Conservation (phyloP, 1,140 invertebrate genomes). For the Aricia agestis region DNA sequence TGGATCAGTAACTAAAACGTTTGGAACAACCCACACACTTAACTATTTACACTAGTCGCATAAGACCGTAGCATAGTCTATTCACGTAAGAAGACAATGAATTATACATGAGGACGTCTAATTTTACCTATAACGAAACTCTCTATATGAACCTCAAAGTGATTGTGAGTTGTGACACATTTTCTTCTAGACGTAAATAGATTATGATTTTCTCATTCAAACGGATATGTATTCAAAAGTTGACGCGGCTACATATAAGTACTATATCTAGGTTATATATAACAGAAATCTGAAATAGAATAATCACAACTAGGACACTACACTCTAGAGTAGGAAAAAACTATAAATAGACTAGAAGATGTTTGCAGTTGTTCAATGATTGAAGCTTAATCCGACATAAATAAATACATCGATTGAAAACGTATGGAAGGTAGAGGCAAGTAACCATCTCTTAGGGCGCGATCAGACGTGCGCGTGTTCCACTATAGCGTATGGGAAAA, state of each 20-base stretch:
- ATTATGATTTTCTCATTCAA: not conserved
- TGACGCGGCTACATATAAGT: not conserved
- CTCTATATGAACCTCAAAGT: not conserved
- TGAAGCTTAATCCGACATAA: not conserved
- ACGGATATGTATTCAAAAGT: constrained; percentile 11
- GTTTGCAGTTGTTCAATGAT: not conserved
- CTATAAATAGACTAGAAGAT: too few species aligned
- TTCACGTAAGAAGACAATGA: not conserved
- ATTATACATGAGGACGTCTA: not conserved
- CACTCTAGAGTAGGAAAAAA: too few species aligned
- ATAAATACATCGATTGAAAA: not conserved
- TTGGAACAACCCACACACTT: not conserved
- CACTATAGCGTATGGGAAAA: too few species aligned
- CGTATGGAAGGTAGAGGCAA: not conserved
- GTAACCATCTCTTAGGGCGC: too few species aligned
- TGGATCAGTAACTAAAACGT: not conserved
- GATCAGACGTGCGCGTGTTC: too few species aligned
- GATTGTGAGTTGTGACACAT: not conserved
- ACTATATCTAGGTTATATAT: not conserved
- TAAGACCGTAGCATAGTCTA: not conserved
- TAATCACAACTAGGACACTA: too few species aligned
- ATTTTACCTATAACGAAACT: too few species aligned
- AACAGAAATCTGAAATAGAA: too few species aligned
- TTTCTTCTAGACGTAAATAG: not conserved
- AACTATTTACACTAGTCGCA: constrained; percentile 8